A percentile compares a stretch with the other conserved stretches of the same genome.
Conservation (phyloP, 1,140 invertebrate species). For the Holcopasites calliopsidis region DNA sequence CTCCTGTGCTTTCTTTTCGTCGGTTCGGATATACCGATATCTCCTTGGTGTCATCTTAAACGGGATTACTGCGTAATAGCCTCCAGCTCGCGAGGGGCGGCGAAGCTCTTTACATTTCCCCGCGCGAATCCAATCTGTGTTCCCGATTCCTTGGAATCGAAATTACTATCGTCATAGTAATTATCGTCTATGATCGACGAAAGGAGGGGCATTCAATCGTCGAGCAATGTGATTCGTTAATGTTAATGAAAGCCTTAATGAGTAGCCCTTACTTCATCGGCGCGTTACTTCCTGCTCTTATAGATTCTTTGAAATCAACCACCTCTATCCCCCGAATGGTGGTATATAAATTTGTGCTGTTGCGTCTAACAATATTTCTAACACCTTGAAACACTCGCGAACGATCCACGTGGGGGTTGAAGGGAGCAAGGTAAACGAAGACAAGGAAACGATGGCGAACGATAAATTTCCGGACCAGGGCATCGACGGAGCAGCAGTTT, state of each 20-base stretch:
- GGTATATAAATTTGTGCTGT: too few species aligned
- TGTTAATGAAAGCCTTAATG: slow-evolving; percentile 24
- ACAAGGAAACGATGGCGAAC: background rate
- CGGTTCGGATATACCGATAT: slow-evolving; percentile 38
- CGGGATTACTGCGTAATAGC: slow-evolving; percentile 60
- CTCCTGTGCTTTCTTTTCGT: slow-evolving; percentile 31
- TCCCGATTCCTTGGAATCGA: slow-evolving; percentile 2
- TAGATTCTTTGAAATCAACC: too few species aligned
- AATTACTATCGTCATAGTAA: slow-evolving; percentile 25
- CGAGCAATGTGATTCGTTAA: background rate
- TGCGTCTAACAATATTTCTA: slow-evolving; percentile 31
- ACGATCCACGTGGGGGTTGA: background rate
- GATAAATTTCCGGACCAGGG: slow-evolving; percentile 42
- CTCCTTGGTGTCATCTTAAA: slow-evolving; percentile 53
- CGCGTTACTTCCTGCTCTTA: slow-evolving; percentile 17
- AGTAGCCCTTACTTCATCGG: background rate
- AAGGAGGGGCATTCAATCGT: slow-evolving; percentile 10
- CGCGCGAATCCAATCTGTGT: background rate
- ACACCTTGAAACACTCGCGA: slow-evolving; percentile 5
- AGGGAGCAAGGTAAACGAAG: slow-evolving; percentile 1
- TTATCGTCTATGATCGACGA: slow-evolving; percentile 3
- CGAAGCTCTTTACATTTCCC: background rate
- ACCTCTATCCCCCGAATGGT: too few species aligned
- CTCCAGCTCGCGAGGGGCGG: background rate
- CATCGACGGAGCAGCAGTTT: background rate